Evolutionary conservation across 2,797 vertebrate species (phyloP).

Genomic region (Sebastiscus tertius): DNA sequence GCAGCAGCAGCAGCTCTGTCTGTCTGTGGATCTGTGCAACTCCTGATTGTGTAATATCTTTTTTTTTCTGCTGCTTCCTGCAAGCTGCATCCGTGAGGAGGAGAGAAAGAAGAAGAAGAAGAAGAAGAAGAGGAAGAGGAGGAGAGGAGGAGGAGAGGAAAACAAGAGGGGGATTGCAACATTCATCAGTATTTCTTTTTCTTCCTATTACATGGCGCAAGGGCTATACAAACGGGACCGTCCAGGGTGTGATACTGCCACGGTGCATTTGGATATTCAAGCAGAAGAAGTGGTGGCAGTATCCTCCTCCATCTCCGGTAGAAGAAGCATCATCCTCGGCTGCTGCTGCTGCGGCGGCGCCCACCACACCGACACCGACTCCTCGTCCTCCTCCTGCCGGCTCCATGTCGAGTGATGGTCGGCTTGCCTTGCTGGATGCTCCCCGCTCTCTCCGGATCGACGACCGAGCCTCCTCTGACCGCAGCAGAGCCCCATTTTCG

Average conservation of each 20-base stretch:
- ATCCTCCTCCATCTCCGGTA: slow-evolving; percentile 49
- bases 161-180: slow-evolving; percentile 58
- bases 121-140: slow-evolving; percentile 12
- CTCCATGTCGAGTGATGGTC: slow-evolving; percentile 85
- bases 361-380: slow-evolving; percentile 45
- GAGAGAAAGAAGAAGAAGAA: slow-evolving; percentile 11
- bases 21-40: slow-evolving; percentile 51
- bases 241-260: slow-evolving; percentile 75
- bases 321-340: slow-evolving; percentile 35
- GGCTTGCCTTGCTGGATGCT: slow-evolving; percentile 79
- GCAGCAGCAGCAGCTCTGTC: slow-evolving; percentile 46
- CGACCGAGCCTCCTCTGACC: slow-evolving; percentile 74
- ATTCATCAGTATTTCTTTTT: slow-evolving; percentile 62
- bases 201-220: slow-evolving; percentile 81
- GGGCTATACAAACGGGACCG: slow-evolving; percentile 76
- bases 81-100: slow-evolving; percentile 63
- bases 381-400: slow-evolving; percentile 71
- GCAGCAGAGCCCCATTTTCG: slow-evolving; percentile 83
- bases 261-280: slow-evolving; percentile 77
- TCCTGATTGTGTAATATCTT: slow-evolving; percentile 72
- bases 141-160: slow-evolving; percentile 46
- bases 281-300: slow-evolving; percentile 42
- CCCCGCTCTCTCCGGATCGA: slow-evolving; percentile 80
- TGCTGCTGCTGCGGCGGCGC: slow-evolving; percentile 65
- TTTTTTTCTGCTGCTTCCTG: slow-evolving; percentile 27